phyloP scores from a whole-genome alignment of 2,888 invertebrate genomes.

The Selenia dentaria region DNA sequence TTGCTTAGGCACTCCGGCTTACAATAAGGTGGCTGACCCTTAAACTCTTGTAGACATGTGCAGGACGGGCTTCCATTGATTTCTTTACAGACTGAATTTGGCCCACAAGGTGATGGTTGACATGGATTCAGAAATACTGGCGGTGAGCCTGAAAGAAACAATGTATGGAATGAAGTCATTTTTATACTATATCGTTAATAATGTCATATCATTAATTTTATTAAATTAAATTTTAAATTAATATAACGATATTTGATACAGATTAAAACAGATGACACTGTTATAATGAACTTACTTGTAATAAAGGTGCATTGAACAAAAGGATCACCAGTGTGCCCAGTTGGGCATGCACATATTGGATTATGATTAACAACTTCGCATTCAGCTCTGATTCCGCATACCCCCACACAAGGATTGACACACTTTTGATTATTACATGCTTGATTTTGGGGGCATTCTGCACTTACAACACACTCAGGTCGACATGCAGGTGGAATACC shows the following conservation, averaged over 20 bases:
- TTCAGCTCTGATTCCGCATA: slow-evolving; percentile 86
- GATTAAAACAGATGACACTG: background rate
- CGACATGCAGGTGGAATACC: slow-evolving; percentile 90
- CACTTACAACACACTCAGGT: slow-evolving; percentile 89
- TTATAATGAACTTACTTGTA: slow-evolving; percentile 53
- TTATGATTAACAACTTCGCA: slow-evolving; percentile 90
- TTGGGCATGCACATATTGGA: slow-evolving; percentile 89
- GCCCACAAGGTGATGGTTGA: slow-evolving; percentile 91
- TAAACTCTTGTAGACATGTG: slow-evolving; percentile 88
- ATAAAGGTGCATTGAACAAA: slow-evolving; percentile 80
- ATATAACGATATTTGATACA: background rate
- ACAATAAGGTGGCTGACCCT: slow-evolving; percentile 90
- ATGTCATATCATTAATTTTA: too few species aligned
- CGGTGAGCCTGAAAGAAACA: slow-evolving; percentile 57
- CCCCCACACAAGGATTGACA: slow-evolving; percentile 89
- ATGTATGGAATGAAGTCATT: too few species aligned
- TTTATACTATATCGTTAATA: too few species aligned
- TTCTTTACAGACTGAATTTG: slow-evolving; percentile 89
- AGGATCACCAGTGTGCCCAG: slow-evolving; percentile 87
- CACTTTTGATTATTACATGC: slow-evolving; percentile 90
- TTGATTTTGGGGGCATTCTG: slow-evolving; percentile 88
- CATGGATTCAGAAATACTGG: slow-evolving; percentile 85
- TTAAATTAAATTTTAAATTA: too few species aligned
- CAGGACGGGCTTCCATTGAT: slow-evolving; percentile 89
- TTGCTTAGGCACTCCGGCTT: slow-evolving; percentile 92